Evolutionary conservation across 2,888 invertebrate genomes (phyloP).

Genomic region (Ennomos erosarius): DNA sequence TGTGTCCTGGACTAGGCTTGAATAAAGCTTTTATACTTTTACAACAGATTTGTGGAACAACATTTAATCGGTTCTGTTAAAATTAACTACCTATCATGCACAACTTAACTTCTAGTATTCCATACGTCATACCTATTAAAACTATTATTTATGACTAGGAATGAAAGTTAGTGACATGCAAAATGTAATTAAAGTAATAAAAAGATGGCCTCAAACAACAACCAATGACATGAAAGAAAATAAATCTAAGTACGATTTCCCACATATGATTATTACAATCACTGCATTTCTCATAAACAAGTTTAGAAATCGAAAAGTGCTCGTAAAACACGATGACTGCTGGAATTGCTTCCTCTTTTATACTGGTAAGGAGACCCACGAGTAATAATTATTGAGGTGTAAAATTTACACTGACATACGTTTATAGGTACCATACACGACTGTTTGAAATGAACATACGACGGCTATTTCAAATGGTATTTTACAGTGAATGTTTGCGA

Average conservation of each 20-base stretch:
- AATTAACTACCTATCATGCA: background rate
- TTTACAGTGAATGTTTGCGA: conserved; percentile 69
- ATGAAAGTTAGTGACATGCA: conserved; percentile 2
- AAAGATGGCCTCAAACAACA: conserved; percentile 11
- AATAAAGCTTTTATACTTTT: conserved; percentile 25
- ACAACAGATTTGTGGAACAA: conserved; percentile 15
- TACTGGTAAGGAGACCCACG: conserved; percentile 54
- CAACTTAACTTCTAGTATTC: background rate
- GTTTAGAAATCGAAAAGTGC: conserved; percentile 68
- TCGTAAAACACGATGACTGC: conserved; percentile 69
- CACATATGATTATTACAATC: conserved; percentile 53
- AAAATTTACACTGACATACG: conserved; percentile 74
- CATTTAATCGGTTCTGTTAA: conserved; percentile 6
- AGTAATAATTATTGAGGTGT: conserved; percentile 72
- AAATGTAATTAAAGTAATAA: conserved; percentile 6
- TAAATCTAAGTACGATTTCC: conserved; percentile 42
- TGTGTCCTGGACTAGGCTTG: conserved; percentile 31
- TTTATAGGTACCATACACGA: conserved; percentile 58
- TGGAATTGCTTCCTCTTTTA: conserved; percentile 72
- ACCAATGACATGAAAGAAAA: conserved; percentile 13
- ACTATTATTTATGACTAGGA: conserved; percentile 1
- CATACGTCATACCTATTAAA: conserved; percentile 4
- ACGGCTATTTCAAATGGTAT: conserved; percentile 61
- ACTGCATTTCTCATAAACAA: conserved; percentile 60
- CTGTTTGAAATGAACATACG: conserved; percentile 43